Conservation (phyloP, 2,113 vertebrate species). For the Origma solitaria region DNA sequence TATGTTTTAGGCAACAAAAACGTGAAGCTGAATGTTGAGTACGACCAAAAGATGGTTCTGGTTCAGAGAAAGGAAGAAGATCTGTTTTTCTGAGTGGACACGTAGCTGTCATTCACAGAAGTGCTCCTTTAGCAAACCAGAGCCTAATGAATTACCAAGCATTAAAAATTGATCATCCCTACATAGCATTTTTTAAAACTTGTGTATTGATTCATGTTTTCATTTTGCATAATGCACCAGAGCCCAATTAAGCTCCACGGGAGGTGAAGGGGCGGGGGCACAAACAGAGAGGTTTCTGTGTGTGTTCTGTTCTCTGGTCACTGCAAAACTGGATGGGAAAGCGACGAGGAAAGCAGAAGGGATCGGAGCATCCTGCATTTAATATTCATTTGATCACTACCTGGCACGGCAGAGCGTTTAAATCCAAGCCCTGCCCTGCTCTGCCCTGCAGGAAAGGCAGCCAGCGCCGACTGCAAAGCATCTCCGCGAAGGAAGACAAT, state of each 20-base stretch:
- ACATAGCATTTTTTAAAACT: background rate
- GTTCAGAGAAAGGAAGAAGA: background rate
- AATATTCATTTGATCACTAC: background rate
- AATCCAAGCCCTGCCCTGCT: background rate
- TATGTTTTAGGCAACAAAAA: background rate
- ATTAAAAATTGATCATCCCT: background rate
- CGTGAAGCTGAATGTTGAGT: accelerated
- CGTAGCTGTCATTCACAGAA: background rate
- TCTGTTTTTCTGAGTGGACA: background rate
- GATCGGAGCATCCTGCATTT: background rate
- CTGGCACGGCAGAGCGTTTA: background rate
- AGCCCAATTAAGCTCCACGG: background rate
- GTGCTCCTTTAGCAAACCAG: background rate
- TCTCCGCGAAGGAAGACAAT: background rate
- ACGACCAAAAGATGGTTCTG: background rate
- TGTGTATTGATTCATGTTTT: background rate
- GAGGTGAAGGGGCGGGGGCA: background rate
- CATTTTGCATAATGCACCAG: background rate
- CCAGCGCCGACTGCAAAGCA: background rate
- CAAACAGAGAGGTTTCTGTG: background rate
- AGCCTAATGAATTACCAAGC: background rate
- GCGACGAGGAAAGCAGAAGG: background rate
- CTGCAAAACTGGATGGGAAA: background rate
- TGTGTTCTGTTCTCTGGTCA: background rate
- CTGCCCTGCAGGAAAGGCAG: background rate